phyloP scores from a whole-genome alignment of 1,140 invertebrate species.

The Apis florea region DNA sequence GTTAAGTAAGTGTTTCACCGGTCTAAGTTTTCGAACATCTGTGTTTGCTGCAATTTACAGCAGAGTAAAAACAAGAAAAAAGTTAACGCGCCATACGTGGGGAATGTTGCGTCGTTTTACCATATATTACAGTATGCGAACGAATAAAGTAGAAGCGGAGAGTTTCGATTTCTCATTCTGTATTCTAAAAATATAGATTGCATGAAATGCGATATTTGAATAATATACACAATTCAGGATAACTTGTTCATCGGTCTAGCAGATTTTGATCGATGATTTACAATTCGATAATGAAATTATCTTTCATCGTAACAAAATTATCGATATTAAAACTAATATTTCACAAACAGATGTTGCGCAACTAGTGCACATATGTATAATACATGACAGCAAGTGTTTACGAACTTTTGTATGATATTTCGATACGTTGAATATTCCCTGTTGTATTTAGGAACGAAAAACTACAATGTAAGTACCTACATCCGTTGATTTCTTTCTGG shows the following conservation, averaged over 20 bases:
- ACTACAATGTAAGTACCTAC: neutral
- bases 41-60: constrained; percentile 44
- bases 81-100: constrained; percentile 18
- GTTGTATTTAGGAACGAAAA: neutral
- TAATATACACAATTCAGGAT: neutral
- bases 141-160: constrained; percentile 7
- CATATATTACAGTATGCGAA: neutral
- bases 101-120: neutral
- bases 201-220: neutral
- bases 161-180: neutral
- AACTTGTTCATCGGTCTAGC: constrained; percentile 1
- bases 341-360: neutral
- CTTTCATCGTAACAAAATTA: neutral
- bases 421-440: neutral
- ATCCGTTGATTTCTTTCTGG: neutral
- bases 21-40: constrained; percentile 41
- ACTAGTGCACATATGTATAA: neutral
- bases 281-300: neutral
- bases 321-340: neutral
- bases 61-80: neutral
- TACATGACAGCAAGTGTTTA: neutral
- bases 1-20: neutral
- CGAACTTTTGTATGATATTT: neutral
- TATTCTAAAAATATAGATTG: neutral
- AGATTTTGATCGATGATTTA: constrained; percentile 3